phyloP scores from a whole-genome alignment of 2,113 vertebrate species.

The Myiagra hebetior region DNA sequence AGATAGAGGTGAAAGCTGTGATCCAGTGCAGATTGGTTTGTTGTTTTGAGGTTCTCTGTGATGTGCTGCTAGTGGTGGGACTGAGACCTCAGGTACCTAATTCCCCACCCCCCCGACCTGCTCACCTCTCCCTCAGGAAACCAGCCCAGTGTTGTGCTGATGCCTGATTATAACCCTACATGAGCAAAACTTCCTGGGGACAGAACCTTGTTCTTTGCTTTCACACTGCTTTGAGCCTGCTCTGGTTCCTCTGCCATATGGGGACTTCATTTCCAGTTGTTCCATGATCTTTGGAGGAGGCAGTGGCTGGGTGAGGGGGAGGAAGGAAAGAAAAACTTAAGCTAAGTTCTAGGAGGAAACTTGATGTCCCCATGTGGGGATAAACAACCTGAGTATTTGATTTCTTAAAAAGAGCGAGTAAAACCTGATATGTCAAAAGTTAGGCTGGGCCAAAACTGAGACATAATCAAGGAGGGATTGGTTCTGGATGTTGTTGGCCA shows the following conservation, averaged over 20 bases:
- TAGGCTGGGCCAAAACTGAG: background rate
- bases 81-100: background rate
- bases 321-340: background rate
- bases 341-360: background rate
- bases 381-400: background rate
- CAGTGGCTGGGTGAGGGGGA: background rate
- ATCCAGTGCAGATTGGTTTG: background rate
- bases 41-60: background rate
- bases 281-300: background rate
- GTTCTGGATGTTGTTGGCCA: background rate
- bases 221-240: background rate
- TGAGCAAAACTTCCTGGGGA: background rate
- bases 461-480: background rate
- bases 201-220: background rate
- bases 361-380: background rate
- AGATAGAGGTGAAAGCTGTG: background rate
- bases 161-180: background rate
- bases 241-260: background rate
- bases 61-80: background rate
- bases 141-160: background rate
- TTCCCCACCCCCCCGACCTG: background rate
- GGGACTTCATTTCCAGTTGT: background rate
- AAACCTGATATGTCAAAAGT: background rate
- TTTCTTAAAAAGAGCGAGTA: background rate
- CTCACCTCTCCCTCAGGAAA: background rate